A percentile compares a stretch with the other conserved stretches of the same genome.
These are phyloP conservation scores for Zaprionus nigranus DNA, from an alignment of 1,140 invertebrate genomes.

Conservation along the genomic window DNA sequence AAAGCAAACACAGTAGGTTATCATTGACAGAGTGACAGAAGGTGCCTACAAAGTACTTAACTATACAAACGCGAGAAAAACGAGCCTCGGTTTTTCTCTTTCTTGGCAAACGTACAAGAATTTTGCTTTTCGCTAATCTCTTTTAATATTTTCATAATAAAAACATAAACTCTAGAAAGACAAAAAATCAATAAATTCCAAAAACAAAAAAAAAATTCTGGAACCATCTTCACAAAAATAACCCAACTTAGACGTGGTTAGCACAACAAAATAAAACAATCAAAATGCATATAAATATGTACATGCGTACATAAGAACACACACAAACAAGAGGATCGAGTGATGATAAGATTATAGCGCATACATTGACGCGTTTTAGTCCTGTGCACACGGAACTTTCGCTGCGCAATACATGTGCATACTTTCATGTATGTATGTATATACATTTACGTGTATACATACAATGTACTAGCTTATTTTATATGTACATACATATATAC, in stretches of 20 bases:
- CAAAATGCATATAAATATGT: constrained; percentile 37
- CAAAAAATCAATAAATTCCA: constrained; percentile 19
- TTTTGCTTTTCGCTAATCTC: constrained; percentile 56
- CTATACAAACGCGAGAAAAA: constrained; percentile 27
- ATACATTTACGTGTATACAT: not conserved
- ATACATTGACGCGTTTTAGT: constrained; percentile 21
- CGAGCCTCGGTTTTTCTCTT: constrained; percentile 36
- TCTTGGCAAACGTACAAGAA: constrained; percentile 75
- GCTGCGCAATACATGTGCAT: constrained; percentile 47
- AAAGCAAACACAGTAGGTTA: not conserved
- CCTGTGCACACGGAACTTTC: constrained; percentile 28
- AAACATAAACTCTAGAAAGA: constrained; percentile 15
- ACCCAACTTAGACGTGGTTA: constrained; percentile 29
- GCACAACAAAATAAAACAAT: constrained; percentile 56
- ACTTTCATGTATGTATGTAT: not conserved
- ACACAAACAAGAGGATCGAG: constrained; percentile 5
- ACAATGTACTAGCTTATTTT: not conserved
- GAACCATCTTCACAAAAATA: constrained; percentile 42
- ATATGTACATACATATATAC: no score
- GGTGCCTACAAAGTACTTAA: constrained; percentile 13
- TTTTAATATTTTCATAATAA: constrained; percentile 24
- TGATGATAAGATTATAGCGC: constrained; percentile 52
- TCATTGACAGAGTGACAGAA: constrained; percentile 28
- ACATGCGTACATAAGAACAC: constrained; percentile 26
- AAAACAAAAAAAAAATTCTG: constrained; percentile 49